Percentiles rank a stretch among this genome's conserved stretches.
These are phyloP conservation scores for Orthosia incerta DNA, from an alignment of 2,888 invertebrate species.

Conservation along the genomic window DNA sequence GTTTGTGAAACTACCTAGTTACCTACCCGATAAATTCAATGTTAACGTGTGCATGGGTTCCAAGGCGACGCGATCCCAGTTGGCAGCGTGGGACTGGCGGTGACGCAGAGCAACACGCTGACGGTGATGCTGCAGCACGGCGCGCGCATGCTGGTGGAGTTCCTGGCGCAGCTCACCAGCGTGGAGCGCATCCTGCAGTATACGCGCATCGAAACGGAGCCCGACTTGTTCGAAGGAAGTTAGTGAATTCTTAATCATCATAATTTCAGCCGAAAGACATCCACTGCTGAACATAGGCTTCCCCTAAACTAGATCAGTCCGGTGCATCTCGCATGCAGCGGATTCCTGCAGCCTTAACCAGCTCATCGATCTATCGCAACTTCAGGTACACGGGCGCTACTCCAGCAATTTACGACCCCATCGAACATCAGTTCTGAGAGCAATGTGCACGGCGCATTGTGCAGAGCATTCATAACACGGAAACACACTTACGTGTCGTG, in stretches of 20 bases:
- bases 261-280: no score
- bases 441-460: no score
- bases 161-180: constrained; percentile 94
- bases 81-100: constrained; percentile 92
- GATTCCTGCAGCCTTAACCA: no score
- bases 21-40: neutral
- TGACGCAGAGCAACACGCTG: constrained; percentile 92
- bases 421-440: no score
- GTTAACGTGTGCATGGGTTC: constrained; percentile 14
- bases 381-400: no score
- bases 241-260: constrained; percentile 65
- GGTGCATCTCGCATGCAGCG: no score
- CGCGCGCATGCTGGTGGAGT: constrained; percentile 96
- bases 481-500: no score
- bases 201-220: constrained; percentile 92
- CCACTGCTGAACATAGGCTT: no score
- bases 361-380: no score
- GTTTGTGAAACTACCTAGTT: neutral
- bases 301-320: no score
- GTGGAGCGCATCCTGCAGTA: constrained; percentile 97
- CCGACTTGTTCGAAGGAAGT: constrained; percentile 89
- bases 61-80: constrained; percentile 84
- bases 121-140: constrained; percentile 94
- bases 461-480: no score
- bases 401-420: no score